Evolutionary conservation across 2,888 invertebrate species (phyloP).

Genomic region (Linnaemya tessellans): DNA sequence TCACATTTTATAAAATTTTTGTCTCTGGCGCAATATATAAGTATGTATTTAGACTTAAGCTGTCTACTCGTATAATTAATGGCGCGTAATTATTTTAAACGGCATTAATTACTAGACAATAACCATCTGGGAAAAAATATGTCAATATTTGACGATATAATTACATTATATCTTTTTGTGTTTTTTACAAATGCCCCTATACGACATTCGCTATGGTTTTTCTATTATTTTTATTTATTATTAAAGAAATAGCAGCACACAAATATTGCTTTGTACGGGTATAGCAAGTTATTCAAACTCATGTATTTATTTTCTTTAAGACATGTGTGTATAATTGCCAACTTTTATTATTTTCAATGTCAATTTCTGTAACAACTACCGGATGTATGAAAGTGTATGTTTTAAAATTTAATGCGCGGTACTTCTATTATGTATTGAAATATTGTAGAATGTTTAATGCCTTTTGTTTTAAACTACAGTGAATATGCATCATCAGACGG

Average conservation of each 20-base stretch:
- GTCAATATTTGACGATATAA: slow-evolving; percentile 56
- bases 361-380: slow-evolving; percentile 30
- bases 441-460: neutral
- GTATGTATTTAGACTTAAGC: neutral
- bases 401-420: slow-evolving; percentile 25
- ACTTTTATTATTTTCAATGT: slow-evolving; percentile 42
- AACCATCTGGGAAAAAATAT: slow-evolving; percentile 39
- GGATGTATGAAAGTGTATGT: neutral
- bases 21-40: neutral
- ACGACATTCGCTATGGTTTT: slow-evolving; percentile 15
- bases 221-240: slow-evolving; percentile 36
- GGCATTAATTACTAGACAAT: slow-evolving; percentile 25
- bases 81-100: neutral
- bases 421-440: neutral
- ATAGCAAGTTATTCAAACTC: neutral
- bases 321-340: slow-evolving; percentile 10
- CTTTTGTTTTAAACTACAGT: neutral
- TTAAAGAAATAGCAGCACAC: neutral
- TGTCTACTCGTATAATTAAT: slow-evolving; percentile 13
- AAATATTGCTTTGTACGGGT: neutral
- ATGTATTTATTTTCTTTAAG: neutral
- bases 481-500: too few relatives aligned
- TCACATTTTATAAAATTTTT: too few relatives aligned
- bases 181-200: slow-evolving; percentile 3
- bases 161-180: slow-evolving; percentile 9